Conservation (phyloP, 1,140 invertebrate genomes). For the Ericerus pela region DNA sequence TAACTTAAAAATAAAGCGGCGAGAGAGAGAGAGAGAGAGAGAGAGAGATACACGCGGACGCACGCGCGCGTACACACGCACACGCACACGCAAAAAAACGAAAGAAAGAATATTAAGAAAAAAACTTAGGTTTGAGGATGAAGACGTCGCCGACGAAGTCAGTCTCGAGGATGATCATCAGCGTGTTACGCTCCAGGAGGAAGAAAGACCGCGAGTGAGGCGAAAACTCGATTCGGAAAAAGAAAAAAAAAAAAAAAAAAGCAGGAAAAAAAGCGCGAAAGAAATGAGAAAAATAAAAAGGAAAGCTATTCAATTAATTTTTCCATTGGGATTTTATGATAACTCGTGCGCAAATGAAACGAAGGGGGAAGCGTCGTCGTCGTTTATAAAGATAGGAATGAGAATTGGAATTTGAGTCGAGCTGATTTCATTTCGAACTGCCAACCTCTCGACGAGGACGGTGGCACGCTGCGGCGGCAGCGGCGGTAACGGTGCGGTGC, state of each 20-base stretch:
- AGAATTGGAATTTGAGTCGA: constrained; percentile 6
- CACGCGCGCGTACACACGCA: too few relatives aligned
- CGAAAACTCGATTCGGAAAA: too few relatives aligned
- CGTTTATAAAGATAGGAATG: not conserved
- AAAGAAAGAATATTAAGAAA: too few relatives aligned
- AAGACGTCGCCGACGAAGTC: constrained; percentile 8
- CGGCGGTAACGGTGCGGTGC: constrained; percentile 8
- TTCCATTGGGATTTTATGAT: constrained; percentile 19
- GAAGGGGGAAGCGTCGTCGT: not conserved
- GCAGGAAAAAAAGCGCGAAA: too few relatives aligned
- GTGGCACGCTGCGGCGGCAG: too few relatives aligned
- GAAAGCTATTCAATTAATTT: constrained; percentile 23
- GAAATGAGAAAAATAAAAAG: constrained; percentile 14
- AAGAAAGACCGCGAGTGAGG: not conserved
- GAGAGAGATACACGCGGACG: too few relatives aligned
- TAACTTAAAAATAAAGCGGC: too few relatives aligned
- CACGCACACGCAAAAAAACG: too few relatives aligned
- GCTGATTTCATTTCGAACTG: constrained; percentile 14
- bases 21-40: constrained; percentile 11
- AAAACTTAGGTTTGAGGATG: constrained; percentile 14
- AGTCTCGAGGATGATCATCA: not conserved
- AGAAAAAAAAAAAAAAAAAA: constrained; percentile 10
- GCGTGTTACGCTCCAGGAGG: not conserved
- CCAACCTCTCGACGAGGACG: too few relatives aligned
- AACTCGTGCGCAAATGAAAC: constrained; percentile 20